Base-by-base conservation (phyloP, 37 sponge, comb jelly and placozoan species). In the Theonella swinhoei region DNA sequence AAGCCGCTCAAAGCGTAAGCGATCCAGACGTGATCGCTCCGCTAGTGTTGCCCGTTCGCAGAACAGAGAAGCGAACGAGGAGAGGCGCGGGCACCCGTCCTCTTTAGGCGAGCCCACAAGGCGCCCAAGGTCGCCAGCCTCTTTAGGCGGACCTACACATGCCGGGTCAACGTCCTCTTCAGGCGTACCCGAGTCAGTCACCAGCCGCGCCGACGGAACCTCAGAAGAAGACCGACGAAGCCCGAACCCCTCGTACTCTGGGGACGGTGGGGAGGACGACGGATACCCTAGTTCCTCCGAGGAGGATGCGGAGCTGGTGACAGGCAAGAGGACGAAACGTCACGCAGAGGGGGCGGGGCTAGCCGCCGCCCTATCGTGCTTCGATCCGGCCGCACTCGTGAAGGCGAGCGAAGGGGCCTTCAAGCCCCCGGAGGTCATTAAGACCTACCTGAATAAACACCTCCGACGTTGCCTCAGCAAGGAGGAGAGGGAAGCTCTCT, bases 401-500 rank as follows among this genome's bases (percentile, higher is more conserved):
- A 5, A 59, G 29, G 1, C 60, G 0, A 76, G 17, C 22, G 77
- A 76, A 19, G 77, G 77, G 26, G 17, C 77, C 7, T 19, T 54
- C 7, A 61, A 59, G 59, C 42, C 39, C 33, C 58, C 70, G 29
- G 17, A n/a, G 24, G 19, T 24, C 0, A 58, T 80, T 3, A 17
- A 32, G 34, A 68, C 25, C 36, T 80, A 80, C 61, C 71, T 80
- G 37, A 23, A 80, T 9, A 68, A 80, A 25, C 81, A 80, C 71
- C 19, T 80, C 28, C 68, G 69, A 41, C 35, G 72, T n/a, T 81
- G 82, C 72, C 61, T 81, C 39, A 19, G 37, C 62, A 81, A 81
- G 62, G 82, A 70, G 71, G 82, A 81, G 39, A 38, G 72, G 9
- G 72, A 81, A 3, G 82, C 82, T 7, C 62, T 81, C 70, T 43